Evolutionary conservation across 2,888 invertebrate genomes (phyloP).

Genomic region (Acheta domesticus): DNA sequence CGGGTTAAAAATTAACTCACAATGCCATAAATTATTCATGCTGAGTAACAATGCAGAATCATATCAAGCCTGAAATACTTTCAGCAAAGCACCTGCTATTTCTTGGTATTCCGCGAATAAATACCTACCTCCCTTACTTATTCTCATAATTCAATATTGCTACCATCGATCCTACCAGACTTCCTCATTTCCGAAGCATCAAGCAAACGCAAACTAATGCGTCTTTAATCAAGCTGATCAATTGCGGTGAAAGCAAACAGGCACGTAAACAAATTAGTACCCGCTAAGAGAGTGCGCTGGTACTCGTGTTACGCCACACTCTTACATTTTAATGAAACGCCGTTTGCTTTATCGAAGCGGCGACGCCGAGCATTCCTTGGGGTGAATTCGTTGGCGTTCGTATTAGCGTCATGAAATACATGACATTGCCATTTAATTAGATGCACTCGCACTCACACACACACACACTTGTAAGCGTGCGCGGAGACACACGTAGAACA

Average conservation of each 20-base stretch:
- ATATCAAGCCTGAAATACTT: too few species aligned
- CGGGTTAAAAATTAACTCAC: too few species aligned
- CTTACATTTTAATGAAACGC: not conserved
- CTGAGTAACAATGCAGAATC: too few species aligned
- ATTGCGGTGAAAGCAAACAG: not conserved
- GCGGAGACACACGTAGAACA: too few species aligned
- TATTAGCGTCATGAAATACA: constrained; percentile 5
- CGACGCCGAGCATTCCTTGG: too few species aligned
- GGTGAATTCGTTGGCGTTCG: not conserved
- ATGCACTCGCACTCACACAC: not conserved
- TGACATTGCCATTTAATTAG: not conserved
- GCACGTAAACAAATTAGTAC: not conserved
- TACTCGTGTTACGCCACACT: not conserved
- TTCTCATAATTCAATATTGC: too few species aligned
- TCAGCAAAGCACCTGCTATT: too few species aligned
- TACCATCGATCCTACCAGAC: not conserved
- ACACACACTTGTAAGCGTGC: too few species aligned
- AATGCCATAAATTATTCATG: too few species aligned
- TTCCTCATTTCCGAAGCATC: not conserved
- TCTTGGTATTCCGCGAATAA: too few species aligned
- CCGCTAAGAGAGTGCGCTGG: not conserved
- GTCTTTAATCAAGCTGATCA: not conserved
- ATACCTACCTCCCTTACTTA: too few species aligned
- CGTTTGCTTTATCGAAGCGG: not conserved
- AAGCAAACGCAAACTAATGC: not conserved